Percentiles rank a stretch among this genome's conserved stretches.
phyloP scores from a whole-genome alignment of 2,113 vertebrate species.

The Seriola aureovittata region DNA sequence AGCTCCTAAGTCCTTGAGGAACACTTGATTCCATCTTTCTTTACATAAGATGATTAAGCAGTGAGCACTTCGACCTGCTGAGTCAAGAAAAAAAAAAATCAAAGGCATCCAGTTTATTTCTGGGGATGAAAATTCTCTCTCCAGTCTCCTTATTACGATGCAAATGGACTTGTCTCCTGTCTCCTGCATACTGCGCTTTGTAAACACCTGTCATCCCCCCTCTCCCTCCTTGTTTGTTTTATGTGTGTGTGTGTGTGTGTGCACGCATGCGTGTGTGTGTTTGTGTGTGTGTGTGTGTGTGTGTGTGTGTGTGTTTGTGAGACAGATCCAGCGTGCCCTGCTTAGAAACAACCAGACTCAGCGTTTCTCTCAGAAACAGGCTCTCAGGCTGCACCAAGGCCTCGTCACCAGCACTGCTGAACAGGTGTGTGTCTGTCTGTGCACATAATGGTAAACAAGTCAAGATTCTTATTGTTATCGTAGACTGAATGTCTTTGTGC shows the following conservation, averaged over 20 bases:
- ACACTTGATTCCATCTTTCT: conserved; percentile 35
- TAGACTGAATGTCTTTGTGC: neutral
- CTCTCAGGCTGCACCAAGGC: conserved; percentile 90
- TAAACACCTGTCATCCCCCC: conserved; percentile 68
- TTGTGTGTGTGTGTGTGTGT: conserved; percentile 40
- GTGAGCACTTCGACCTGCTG: conserved; percentile 57
- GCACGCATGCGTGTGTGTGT: too few relatives aligned
- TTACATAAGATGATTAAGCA: conserved; percentile 54
- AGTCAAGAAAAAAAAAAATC: conserved; percentile 59
- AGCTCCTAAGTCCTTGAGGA: conserved; percentile 17
- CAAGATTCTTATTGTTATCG: neutral
- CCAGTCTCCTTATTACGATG: conserved; percentile 71
- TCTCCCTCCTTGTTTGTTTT: conserved; percentile 36
- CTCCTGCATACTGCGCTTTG: conserved; percentile 53
- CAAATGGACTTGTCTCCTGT: conserved; percentile 68
- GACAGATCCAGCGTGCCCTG: conserved; percentile 91
- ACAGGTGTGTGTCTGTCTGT: conserved; percentile 86
- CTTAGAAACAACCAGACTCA: conserved; percentile 92
- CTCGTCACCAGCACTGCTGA: conserved; percentile 92
- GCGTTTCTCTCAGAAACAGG: conserved; percentile 90
- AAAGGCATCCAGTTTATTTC: conserved; percentile 41
- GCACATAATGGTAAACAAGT: conserved; percentile 69
- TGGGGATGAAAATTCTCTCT: conserved; percentile 56
- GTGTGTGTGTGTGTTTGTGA: conserved; percentile 20
- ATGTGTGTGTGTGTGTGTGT: neutral